Conservation (phyloP, 2,888 invertebrate species). For the Isoperla grammatica region DNA sequence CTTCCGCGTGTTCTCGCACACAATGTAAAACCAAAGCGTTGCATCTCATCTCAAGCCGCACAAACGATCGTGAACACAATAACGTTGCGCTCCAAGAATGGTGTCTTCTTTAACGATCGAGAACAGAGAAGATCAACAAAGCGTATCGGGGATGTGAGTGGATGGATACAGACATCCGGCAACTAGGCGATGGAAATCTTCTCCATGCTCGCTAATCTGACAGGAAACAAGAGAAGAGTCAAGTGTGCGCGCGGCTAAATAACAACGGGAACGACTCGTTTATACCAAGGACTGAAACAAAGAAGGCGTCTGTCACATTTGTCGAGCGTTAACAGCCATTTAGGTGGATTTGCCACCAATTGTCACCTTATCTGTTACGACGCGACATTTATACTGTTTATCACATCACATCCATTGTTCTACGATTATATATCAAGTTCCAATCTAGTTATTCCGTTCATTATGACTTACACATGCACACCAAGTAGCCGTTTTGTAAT, state of each 20-base stretch:
- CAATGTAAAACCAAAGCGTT: background rate
- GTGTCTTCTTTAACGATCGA: no score
- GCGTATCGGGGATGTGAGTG: constrained; percentile 2
- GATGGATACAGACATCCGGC: background rate
- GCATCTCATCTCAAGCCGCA: background rate
- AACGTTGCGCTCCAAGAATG: background rate
- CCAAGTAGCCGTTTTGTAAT: no score
- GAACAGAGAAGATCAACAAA: constrained; percentile 17
- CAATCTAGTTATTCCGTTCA: no score
- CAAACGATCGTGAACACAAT: background rate
- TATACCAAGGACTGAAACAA: background rate
- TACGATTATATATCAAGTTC: no score
- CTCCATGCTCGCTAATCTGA: constrained; percentile 11
- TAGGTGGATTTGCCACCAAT: constrained; percentile 15
- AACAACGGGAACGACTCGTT: constrained; percentile 3
- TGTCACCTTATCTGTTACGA: background rate
- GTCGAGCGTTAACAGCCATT: constrained; percentile 11
- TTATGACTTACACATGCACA: no score
- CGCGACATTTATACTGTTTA: no score
- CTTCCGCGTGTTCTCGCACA: no score
- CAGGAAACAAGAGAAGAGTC: constrained; percentile 5
- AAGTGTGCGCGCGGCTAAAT: constrained; percentile 1
- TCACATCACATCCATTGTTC: no score
- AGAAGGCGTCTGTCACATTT: constrained; percentile 15
- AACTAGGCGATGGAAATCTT: constrained; percentile 4